phyloP scores from a whole-genome alignment of 2,113 vertebrate species.

The Ctenomys sociabilis region DNA sequence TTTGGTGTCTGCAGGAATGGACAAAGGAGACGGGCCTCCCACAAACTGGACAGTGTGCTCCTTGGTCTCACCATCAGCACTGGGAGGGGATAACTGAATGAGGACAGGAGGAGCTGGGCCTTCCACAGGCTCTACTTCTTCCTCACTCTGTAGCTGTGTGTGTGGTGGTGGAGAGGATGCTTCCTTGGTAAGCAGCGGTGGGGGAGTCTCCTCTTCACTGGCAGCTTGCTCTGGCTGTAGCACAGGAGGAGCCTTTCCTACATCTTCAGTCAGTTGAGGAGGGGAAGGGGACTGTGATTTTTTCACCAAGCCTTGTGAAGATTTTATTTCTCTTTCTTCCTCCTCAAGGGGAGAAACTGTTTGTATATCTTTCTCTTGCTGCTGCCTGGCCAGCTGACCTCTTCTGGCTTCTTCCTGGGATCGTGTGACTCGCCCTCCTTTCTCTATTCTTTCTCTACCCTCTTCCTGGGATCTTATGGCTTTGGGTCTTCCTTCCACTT shows the following conservation, averaged over 20 bases:
- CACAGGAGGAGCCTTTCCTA: constrained; percentile 61
- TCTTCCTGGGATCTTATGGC: constrained; percentile 57
- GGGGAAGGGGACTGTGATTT: constrained; percentile 80
- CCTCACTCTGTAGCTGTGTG: constrained; percentile 63
- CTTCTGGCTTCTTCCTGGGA: constrained; percentile 72
- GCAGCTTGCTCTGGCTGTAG: constrained; percentile 66
- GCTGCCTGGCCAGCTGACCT: constrained; percentile 52
- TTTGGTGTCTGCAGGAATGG: constrained; percentile 76
- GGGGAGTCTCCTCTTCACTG: constrained; percentile 79
- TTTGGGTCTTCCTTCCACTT: constrained; percentile 60
- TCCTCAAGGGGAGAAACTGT: constrained; percentile 16
- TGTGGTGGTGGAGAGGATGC: constrained; percentile 69
- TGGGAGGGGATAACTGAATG: constrained; percentile 78
- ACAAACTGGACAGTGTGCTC: constrained; percentile 71
- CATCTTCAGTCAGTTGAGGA: constrained; percentile 80
- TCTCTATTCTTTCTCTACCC: constrained; percentile 65
- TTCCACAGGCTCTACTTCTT: constrained; percentile 75
- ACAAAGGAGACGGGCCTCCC: constrained; percentile 65
- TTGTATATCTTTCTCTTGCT: constrained; percentile 62
- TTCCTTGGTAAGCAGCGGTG: constrained; percentile 84
- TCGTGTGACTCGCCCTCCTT: constrained; percentile 72
- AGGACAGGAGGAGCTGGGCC: constrained; percentile 81
- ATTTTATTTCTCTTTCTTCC: constrained; percentile 67
- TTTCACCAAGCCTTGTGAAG: constrained; percentile 63
- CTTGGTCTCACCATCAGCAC: constrained; percentile 53